A percentile compares a stretch with the other conserved stretches of the same genome.
phyloP scores from a whole-genome alignment of 1,140 invertebrate genomes.

The Idris sp. region DNA sequence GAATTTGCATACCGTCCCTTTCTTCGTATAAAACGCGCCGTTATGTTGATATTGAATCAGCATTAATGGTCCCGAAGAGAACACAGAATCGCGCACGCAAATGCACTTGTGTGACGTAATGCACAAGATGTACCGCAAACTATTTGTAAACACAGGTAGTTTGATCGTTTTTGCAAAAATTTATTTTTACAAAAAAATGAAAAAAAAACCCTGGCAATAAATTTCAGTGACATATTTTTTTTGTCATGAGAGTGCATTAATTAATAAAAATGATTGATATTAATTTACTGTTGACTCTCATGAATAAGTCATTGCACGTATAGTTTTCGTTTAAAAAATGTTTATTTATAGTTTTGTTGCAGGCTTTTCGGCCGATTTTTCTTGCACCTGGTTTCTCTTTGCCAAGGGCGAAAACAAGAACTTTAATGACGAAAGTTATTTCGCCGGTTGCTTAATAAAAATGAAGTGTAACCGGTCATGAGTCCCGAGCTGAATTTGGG shows the following conservation, averaged over 20 bases:
- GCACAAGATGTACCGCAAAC: conserved; percentile 11
- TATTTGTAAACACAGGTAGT: conserved; percentile 1
- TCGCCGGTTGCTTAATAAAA: conserved; percentile 41
- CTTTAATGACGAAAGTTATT: conserved; percentile 53
- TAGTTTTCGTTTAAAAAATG: conserved; percentile 6
- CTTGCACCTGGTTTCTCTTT: conserved; percentile 49
- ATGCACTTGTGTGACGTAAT: conserved; percentile 28
- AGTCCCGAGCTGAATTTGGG: conserved; percentile 24
- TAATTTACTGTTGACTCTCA: conserved; percentile 1
- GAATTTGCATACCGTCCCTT: conserved; percentile 34
- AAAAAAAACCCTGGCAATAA: too few species aligned
- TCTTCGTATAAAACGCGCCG: conserved; percentile 24
- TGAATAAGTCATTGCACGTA: conserved; percentile 6
- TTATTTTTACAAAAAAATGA: too few species aligned
- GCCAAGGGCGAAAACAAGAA: conserved; percentile 37
- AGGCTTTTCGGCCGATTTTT: too few species aligned
- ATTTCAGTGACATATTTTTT: too few species aligned
- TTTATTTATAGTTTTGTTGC: conserved; percentile 22
- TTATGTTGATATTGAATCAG: conserved; percentile 36
- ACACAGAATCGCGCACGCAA: conserved; percentile 36
- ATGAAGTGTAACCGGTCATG: conserved; percentile 54
- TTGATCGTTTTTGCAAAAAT: too few species aligned
- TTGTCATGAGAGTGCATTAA: too few species aligned
- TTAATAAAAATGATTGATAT: not conserved
- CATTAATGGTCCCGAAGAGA: conserved; percentile 17